Conservation (phyloP, 64 coral and sea anemone genomes). For the Porites lutea region DNA sequence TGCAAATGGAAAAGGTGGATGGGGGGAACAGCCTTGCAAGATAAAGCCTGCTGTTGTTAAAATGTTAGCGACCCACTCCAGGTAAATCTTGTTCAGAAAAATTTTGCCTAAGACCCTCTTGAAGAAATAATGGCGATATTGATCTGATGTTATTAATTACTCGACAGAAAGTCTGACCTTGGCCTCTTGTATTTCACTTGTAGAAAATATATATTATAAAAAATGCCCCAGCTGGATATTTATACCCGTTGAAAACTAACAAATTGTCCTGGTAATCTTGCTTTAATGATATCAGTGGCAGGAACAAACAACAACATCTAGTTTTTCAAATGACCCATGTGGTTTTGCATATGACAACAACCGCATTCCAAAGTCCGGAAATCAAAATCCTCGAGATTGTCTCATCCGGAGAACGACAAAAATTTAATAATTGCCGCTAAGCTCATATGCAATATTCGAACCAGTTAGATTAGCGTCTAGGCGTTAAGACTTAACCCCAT, state of each 20-base stretch:
- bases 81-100: no score
- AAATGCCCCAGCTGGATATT: background rate
- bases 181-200: background rate
- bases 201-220: background rate
- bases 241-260: background rate
- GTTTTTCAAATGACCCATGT: background rate
- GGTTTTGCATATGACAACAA: background rate
- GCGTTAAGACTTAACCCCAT: no score
- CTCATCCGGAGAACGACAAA: slow-evolving; percentile 4
- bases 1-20: no score
- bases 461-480: background rate
- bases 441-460: background rate
- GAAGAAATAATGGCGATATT: no score
- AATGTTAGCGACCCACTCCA: no score
- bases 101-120: no score
- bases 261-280: background rate
- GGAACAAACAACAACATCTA: background rate
- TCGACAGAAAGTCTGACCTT: slow-evolving; percentile 37
- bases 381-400: background rate
- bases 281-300: background rate
- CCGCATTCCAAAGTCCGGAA: slow-evolving; percentile 43
- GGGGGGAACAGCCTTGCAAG: no score
- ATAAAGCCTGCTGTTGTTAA: no score
- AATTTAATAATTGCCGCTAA: background rate
- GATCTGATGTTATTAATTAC: no score